Percentiles rank a stretch among this genome's conserved stretches.
phyloP scores from a whole-genome alignment of 1,140 invertebrate species.

The Grapholita molesta region DNA sequence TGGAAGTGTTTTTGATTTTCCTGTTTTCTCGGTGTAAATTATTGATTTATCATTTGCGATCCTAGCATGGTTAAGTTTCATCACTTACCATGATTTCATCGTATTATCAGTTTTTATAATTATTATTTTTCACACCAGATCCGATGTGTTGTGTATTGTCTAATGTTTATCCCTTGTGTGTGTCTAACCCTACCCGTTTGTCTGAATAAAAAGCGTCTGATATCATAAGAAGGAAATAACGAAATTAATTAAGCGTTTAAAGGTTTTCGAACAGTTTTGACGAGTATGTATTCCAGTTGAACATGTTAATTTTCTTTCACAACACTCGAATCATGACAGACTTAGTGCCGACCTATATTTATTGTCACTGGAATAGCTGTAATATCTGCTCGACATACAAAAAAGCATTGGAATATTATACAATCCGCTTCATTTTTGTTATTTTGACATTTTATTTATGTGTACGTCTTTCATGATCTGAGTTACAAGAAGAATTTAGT shows the following conservation, averaged over 20 bases:
- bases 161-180: slow-evolving; percentile 85
- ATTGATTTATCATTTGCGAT: slow-evolving; percentile 62
- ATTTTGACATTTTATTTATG: slow-evolving; percentile 18
- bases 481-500: slow-evolving; percentile 31
- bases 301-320: slow-evolving; percentile 42
- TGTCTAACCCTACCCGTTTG: slow-evolving; percentile 81
- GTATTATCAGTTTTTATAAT: slow-evolving; percentile 33
- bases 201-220: slow-evolving; percentile 68
- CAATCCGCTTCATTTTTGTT: slow-evolving; percentile 7
- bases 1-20: slow-evolving; percentile 77
- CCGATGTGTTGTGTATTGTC: slow-evolving; percentile 84
- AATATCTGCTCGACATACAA: slow-evolving; percentile 1
- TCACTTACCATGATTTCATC: slow-evolving; percentile 45
- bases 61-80: slow-evolving; percentile 69
- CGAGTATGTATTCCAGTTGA: slow-evolving; percentile 65
- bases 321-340: slow-evolving; percentile 65
- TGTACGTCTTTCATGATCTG: slow-evolving; percentile 54
- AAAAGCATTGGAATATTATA: not conserved
- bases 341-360: slow-evolving; percentile 2
- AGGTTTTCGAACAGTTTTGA: slow-evolving; percentile 71
- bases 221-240: slow-evolving; percentile 48
- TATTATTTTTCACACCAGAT: slow-evolving; percentile 76
- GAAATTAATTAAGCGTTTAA: slow-evolving; percentile 58
- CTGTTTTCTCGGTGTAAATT: slow-evolving; percentile 64
- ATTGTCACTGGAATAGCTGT: slow-evolving; percentile 1